Evolutionary conservation across 2,888 invertebrate genomes (phyloP), one percentile per base, ranked within the genome.

Genomic region (Heliconius charithonia): DNA sequence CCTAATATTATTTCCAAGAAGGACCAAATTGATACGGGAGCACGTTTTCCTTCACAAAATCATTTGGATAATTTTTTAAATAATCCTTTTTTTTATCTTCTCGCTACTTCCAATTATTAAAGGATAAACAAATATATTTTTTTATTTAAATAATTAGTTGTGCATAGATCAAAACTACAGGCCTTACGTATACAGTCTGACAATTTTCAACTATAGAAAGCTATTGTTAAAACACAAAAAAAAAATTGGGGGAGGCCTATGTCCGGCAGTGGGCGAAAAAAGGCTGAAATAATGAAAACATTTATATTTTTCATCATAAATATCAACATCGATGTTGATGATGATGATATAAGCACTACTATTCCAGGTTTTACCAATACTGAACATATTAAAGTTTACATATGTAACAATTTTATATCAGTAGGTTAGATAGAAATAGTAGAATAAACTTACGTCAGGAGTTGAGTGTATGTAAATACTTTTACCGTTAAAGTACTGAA

Each of bases 41-140:
- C 32, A 71, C 13, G 19, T 71, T 71, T 32, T 71, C 56, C 51
- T 56, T 71, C 13, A 71, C 19, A 32, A 56, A 71, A 56, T 56
- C 22, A 51, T 51, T 22, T 51, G 13, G 0, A 41, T 67, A n/a
- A 16, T 37, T 67, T 25, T 25, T 67, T 0, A 41, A 67, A 67
- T 67, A 2, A 16, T 67, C 2, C 6, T 67, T 9, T 41, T 41
- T 67, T 37, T 29, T 7, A 4, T 67, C 67, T n/a, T 67, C 10
- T 45, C 6, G 6, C 16, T 45, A 16, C 6, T 45, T 45, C 16
- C 45, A 45, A 2, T 45, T 45, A 45, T 45, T 16, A 1, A 56
- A 9, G 45, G 16, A 45, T 45, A 45, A 3, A 16, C 45, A 45
- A 45, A 51, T 56, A 2, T 22, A 22, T 56, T 56, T 56, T 56